phyloP scores from a whole-genome alignment of 1,140 invertebrate genomes.

The Popillia japonica region DNA sequence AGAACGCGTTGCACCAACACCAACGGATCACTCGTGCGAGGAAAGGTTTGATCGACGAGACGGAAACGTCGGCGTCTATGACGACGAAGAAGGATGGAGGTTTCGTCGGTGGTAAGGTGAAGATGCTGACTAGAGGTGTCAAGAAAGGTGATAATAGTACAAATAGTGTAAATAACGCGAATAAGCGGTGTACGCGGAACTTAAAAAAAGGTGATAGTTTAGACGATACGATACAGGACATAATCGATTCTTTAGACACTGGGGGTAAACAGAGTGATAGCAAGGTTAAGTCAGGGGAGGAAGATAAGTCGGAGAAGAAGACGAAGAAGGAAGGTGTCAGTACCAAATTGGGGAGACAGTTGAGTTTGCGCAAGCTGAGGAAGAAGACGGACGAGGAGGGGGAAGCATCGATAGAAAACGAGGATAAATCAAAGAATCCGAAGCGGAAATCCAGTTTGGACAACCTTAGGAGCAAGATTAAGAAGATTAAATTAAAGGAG shows the following conservation, averaged over 20 bases:
- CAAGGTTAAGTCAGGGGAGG: background rate
- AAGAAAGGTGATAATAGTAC: slow-evolving; percentile 39
- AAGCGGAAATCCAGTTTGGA: slow-evolving; percentile 23
- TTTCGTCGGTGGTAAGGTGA: slow-evolving; percentile 43
- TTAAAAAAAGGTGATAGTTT: slow-evolving; percentile 23
- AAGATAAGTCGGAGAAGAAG: slow-evolving; percentile 8
- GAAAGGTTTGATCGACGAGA: slow-evolving; percentile 4
- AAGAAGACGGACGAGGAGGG: slow-evolving; percentile 38
- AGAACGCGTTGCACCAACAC: slow-evolving; percentile 35
- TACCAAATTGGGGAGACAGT: slow-evolving; percentile 42
- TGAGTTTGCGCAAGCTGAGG: slow-evolving; percentile 39
- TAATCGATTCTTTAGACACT: background rate
- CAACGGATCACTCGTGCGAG: slow-evolving; percentile 18
- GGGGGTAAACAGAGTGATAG: background rate
- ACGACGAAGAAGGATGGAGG: slow-evolving; percentile 39
- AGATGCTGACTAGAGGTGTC: slow-evolving; percentile 38
- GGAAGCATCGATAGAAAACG: background rate
- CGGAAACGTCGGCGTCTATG: slow-evolving; percentile 37
- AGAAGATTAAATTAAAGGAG: slow-evolving; percentile 37
- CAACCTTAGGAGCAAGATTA: slow-evolving; percentile 22
- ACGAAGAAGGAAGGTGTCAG: slow-evolving; percentile 40
- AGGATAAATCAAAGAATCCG: background rate
- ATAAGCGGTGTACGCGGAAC: background rate
- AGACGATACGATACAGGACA: slow-evolving; percentile 28
- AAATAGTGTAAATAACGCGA: slow-evolving; percentile 24